These are phyloP conservation scores for Triplophysa yarkandensis DNA, from an alignment of 2,797 vertebrate species.

Conservation along the genomic window DNA sequence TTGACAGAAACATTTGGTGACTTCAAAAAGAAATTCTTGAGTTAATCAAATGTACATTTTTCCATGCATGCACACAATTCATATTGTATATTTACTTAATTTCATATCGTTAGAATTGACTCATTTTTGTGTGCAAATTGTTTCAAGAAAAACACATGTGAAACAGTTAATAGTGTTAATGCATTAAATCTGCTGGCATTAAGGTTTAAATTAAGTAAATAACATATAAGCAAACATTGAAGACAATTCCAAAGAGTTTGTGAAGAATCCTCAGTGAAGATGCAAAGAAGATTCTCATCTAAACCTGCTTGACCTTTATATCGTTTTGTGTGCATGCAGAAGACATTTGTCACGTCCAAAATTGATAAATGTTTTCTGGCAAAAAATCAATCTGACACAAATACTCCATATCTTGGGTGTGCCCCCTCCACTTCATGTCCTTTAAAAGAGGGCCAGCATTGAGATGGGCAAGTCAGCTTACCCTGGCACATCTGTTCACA, in stretches of 20 bases:
- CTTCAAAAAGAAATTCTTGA: too few relatives aligned
- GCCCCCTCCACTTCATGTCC: conserved; percentile 14
- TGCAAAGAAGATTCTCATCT: neutral
- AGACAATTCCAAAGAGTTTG: neutral
- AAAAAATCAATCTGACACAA: conserved; percentile 44
- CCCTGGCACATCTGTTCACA: neutral
- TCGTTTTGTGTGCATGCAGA: neutral
- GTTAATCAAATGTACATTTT: too few relatives aligned
- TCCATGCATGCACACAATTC: too few relatives aligned
- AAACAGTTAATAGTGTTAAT: too few relatives aligned
- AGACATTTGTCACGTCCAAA: neutral
- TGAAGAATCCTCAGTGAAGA: neutral
- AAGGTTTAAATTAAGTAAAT: too few relatives aligned
- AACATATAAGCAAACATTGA: neutral
- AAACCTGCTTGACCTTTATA: neutral
- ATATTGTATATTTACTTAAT: too few relatives aligned
- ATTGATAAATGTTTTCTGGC: conserved; percentile 23
- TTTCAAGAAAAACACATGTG: too few relatives aligned
- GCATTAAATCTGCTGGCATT: too few relatives aligned
- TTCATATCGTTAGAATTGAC: too few relatives aligned
- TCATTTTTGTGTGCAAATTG: too few relatives aligned
- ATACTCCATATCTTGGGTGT: conserved; percentile 45
- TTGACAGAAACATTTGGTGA: too few relatives aligned
- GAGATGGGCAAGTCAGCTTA: neutral
- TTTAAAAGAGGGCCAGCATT: conserved; percentile 42